Evolutionary conservation across 2,888 invertebrate genomes (phyloP).

Genomic region (Tryphoninae sp.): DNA sequence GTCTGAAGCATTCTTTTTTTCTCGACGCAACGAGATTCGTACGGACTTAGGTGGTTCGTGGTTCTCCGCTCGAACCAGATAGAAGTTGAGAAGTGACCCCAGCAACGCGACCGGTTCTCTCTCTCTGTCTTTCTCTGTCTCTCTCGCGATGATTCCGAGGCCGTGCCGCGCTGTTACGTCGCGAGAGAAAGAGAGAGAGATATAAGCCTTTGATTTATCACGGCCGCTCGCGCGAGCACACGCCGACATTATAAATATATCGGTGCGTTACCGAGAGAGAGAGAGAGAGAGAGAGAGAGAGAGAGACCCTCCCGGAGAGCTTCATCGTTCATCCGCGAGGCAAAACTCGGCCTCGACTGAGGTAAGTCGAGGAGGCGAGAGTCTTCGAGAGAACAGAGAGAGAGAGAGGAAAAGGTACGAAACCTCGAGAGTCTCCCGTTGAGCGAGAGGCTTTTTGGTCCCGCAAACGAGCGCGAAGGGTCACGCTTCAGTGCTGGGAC

Average conservation of each 20-base stretch:
- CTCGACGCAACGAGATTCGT: constrained; percentile 44
- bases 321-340: constrained; percentile 61
- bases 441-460: constrained; percentile 45
- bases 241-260: constrained; percentile 74
- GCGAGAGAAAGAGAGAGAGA: constrained; percentile 40
- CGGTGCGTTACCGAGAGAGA: constrained; percentile 25
- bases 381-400: constrained; percentile 5
- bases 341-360: constrained; percentile 50
- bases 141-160: constrained; percentile 35
- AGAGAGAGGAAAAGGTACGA: constrained; percentile 32
- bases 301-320: constrained; percentile 47
- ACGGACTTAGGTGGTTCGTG: constrained; percentile 5
- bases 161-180: constrained; percentile 53
- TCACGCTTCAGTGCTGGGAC: constrained; percentile 51
- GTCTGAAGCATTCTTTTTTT: constrained; percentile 26
- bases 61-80: constrained; percentile 45
- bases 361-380: constrained; percentile 46
- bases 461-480: constrained; percentile 43
- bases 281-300: constrained; percentile 19
- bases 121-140: constrained; percentile 15
- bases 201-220: constrained; percentile 62
- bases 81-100: constrained; percentile 60
- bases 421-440: constrained; percentile 33
- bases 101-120: constrained; percentile 58
- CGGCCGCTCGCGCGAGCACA: constrained; percentile 50